These are phyloP conservation scores for Julus scandinavius DNA, from an alignment of 2,888 invertebrate genomes.

Conservation along the genomic window DNA sequence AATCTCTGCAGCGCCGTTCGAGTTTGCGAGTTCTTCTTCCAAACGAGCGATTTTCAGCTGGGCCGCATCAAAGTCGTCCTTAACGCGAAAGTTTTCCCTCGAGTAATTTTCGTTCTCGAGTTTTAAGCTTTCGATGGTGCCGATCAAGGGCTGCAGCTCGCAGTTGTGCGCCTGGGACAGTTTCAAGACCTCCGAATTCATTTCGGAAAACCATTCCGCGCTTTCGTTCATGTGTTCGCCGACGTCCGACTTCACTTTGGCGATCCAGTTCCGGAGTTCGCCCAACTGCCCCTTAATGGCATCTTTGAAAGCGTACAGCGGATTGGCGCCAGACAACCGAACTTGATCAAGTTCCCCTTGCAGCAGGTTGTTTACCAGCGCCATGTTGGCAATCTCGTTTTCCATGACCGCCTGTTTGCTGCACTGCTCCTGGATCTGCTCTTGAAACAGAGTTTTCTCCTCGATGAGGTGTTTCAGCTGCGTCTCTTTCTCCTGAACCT, in stretches of 20 bases:
- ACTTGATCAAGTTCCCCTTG: neutral
- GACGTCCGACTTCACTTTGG: neutral
- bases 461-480: conserved; percentile 2
- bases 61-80: neutral
- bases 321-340: neutral
- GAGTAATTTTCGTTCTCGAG: neutral
- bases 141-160: neutral
- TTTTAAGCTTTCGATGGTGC: neutral
- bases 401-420: neutral
- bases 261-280: neutral
- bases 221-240: neutral
- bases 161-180: neutral
- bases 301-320: neutral
- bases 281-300: neutral
- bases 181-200: neutral
- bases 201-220: neutral
- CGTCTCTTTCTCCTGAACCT: neutral
- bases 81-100: neutral
- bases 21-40: neutral
- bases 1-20: neutral
- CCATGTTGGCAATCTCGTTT: neutral
- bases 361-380: neutral
- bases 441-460: conserved; percentile 22
- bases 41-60: neutral
- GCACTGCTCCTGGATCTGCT: conserved; percentile 17